Percentiles rank a stretch among this genome's conserved stretches.
Conservation (phyloP, 2,113 vertebrate genomes). For the Vireo altiloquus region DNA sequence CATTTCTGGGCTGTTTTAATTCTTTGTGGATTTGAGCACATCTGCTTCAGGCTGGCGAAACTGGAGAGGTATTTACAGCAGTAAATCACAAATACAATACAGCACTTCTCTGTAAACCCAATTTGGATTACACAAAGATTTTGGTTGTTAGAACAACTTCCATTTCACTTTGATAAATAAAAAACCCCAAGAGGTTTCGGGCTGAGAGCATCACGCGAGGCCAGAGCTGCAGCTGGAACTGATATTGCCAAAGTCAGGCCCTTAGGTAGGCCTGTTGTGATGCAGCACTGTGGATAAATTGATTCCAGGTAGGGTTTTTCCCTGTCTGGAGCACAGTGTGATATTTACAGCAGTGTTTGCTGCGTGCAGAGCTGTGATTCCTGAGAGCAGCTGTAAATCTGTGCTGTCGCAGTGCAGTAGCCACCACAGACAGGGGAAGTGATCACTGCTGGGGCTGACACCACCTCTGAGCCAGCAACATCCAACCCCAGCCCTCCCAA, state of each 20-base stretch:
- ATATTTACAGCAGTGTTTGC: background rate
- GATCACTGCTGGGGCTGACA: rapidly evolving
- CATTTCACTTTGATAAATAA: background rate
- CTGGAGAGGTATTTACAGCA: background rate
- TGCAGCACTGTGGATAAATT: background rate
- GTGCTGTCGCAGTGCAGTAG: background rate
- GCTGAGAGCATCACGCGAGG: background rate
- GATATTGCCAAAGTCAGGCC: background rate
- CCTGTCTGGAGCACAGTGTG: background rate
- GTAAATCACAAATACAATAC: background rate
- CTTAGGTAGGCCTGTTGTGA: background rate
- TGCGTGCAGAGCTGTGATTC: background rate
- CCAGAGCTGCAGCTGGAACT: background rate
- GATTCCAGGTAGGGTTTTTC: background rate
- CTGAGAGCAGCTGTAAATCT: background rate
- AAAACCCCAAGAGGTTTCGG: background rate
- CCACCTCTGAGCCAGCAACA: background rate
- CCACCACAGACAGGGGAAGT: background rate
- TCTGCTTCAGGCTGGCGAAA: background rate
- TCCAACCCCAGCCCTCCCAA: rapidly evolving
- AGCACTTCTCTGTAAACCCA: background rate
- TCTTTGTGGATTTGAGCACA: background rate
- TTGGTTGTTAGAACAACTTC: background rate
- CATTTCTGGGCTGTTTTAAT: background rate
- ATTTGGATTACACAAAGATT: background rate